Evolutionary conservation across 2,113 vertebrate species (phyloP).

Genomic region (Pungitius pungitius): DNA sequence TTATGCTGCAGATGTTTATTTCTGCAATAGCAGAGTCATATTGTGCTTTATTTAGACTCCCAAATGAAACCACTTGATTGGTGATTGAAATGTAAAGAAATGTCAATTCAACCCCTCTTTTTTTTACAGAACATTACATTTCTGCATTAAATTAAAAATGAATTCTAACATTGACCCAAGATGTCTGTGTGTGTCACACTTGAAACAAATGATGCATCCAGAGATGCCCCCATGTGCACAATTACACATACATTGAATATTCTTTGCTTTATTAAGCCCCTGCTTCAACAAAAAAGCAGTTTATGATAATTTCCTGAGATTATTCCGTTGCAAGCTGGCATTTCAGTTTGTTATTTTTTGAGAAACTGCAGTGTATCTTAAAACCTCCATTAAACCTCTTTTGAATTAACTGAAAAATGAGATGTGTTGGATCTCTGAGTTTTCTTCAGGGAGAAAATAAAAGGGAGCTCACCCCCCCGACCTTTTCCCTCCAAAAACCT

Average conservation of each 20-base stretch:
- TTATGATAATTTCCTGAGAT: constrained; percentile 21
- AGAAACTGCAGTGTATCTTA: background rate
- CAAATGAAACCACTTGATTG: constrained; percentile 76
- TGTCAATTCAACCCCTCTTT: constrained; percentile 73
- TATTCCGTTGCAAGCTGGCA: background rate
- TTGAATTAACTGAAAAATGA: constrained; percentile 46
- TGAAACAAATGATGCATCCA: constrained; percentile 38
- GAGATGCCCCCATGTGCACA: constrained; percentile 40
- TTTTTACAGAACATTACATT: constrained; percentile 79
- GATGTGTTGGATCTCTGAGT: constrained; percentile 48
- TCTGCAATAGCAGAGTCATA: constrained; percentile 42
- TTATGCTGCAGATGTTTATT: constrained; percentile 73
- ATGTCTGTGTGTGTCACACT: constrained; percentile 52
- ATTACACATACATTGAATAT: constrained; percentile 23
- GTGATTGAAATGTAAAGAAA: constrained; percentile 70
- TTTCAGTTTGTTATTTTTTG: constrained; percentile 2
- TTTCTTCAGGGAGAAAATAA: constrained; percentile 68
- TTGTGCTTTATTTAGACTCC: constrained; percentile 71
- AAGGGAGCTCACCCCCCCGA: constrained; percentile 62
- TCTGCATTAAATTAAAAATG: constrained; percentile 71
- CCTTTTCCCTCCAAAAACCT: constrained; percentile 57
- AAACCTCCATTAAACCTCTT: constrained; percentile 25
- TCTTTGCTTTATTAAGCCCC: constrained; percentile 38
- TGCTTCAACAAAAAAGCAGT: constrained; percentile 22
- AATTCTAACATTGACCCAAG: constrained; percentile 38